phyloP scores from a whole-genome alignment of 2,888 invertebrate species.

The Dilophus febrilis region DNA sequence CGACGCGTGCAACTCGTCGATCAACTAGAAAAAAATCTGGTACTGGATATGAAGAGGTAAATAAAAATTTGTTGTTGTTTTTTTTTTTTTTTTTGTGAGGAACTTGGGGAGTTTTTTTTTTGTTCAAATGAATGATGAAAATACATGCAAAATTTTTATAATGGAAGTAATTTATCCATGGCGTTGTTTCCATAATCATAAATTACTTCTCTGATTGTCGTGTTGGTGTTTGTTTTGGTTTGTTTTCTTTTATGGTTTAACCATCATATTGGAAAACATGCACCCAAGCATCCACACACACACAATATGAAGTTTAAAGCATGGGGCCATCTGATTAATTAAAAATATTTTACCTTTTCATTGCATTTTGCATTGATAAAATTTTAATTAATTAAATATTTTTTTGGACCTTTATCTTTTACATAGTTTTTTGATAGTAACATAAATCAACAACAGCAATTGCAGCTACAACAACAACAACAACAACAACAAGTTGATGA shows the following conservation, averaged over 20 bases:
- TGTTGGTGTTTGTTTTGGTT: not conserved
- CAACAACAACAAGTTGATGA: too few species aligned
- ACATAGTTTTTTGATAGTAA: too few species aligned
- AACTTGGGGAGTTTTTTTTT: not conserved
- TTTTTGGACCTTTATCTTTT: too few species aligned
- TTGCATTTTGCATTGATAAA: too few species aligned
- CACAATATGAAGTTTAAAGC: too few species aligned
- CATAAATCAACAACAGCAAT: too few species aligned
- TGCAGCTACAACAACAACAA: too few species aligned
- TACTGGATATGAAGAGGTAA: constrained; percentile 24
- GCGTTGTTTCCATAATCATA: not conserved
- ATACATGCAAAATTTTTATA: constrained; percentile 1
- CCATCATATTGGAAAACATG: not conserved
- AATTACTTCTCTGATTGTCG: not conserved
- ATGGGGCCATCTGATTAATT: too few species aligned
- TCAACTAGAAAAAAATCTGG: constrained; percentile 20
- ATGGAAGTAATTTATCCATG: not conserved
- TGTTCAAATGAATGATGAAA: constrained; percentile 1
- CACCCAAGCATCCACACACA: too few species aligned
- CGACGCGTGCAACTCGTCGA: constrained; percentile 20
- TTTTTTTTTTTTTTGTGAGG: not conserved
- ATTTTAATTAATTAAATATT: too few species aligned
- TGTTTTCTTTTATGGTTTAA: not conserved
- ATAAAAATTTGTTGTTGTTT: constrained; percentile 25
- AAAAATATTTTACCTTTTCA: too few species aligned